Evolutionary conservation across 2,113 vertebrate genomes (phyloP).

Genomic region (human (Homo sapiens)): DNA sequence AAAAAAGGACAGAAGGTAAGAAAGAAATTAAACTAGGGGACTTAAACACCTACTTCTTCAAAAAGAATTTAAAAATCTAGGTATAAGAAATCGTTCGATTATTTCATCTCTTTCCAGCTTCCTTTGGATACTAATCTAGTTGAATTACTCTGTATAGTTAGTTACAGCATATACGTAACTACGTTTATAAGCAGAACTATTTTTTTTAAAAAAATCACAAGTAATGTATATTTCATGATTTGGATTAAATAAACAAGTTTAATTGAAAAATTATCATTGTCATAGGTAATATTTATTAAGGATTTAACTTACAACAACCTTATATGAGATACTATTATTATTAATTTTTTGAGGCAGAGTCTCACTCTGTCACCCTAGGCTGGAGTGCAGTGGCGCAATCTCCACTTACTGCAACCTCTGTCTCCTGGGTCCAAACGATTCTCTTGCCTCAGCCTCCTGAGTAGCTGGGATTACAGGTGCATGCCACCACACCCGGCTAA

Average conservation of each 20-base stretch:
- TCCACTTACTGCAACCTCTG: too few relatives aligned
- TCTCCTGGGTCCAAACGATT: too few relatives aligned
- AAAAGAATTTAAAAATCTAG: not conserved
- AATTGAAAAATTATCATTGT: not conserved
- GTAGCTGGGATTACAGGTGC: too few relatives aligned
- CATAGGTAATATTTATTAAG: not conserved
- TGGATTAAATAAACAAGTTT: not conserved
- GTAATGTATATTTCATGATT: slow-evolving; percentile 25
- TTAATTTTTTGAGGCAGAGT: not conserved
- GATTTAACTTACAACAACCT: not conserved
- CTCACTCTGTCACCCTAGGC: too few relatives aligned
- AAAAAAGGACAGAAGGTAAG: too few relatives aligned
- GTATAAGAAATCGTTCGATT: not conserved
- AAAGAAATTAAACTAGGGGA: not conserved
- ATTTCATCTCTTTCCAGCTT: not conserved
- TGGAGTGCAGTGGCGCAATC: too few relatives aligned
- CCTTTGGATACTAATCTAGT: not conserved
- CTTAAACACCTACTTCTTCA: slow-evolving; percentile 31
- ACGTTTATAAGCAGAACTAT: slow-evolving; percentile 9
- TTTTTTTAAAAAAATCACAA: not conserved
- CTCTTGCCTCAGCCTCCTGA: too few relatives aligned
- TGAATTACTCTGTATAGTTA: not conserved
- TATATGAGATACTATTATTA: not conserved
- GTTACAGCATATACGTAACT: not conserved
- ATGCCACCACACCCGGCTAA: too few relatives aligned